Base-by-base conservation (phyloP, 2,888 invertebrate genomes). In the Celastrina argiolus region DNA sequence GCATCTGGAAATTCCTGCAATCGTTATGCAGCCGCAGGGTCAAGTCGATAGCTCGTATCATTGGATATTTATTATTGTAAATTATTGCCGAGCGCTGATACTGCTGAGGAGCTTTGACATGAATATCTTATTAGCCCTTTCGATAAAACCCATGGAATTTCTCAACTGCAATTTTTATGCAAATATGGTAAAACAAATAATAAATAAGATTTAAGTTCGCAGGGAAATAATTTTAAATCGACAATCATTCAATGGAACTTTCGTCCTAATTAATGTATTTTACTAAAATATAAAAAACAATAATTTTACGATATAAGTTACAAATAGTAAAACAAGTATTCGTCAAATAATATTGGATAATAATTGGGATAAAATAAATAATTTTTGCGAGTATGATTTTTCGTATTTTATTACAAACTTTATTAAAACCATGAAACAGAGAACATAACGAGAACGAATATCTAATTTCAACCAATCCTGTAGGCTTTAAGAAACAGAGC, bases 401-500 rank as follows among this genome's bases (percentile, higher is more conserved):
- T n/a, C n/a, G n/a, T n/a, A n/a, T n/a, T n/a, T n/a, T n/a, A n/a
- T n/a, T n/a, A n/a, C n/a, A n/a, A n/a, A n/a, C n/a, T n/a, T n/a
- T n/a, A n/a, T n/a, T n/a, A 31, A 31, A 31, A 31, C 31, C 7
- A 1, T 31, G 7, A 31, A 6, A 7, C 31, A 5, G 31, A 31
- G 31, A 31, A 5, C 31, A 31, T 31, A 31, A 31, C 31, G 31
- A 31, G 4, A 31, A 31, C 31, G 7, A 7, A 31, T 7, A 36
- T 36, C 31, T 31, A 31, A 39, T 12, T 8, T 12, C 10, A 51
- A 22, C 10, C 4, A 22, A 14, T 10, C 34, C n/a, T 26, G 12
- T 89, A 97, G 97, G 97, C 97, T 68, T 93, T 97, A 85, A 94
- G 96, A 78, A 95, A 93, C 75, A 93, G 97, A 80, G 97, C 97